These are phyloP conservation scores for Congeria kusceri DNA, from an alignment of 2,888 invertebrate genomes.

Conservation along the genomic window DNA sequence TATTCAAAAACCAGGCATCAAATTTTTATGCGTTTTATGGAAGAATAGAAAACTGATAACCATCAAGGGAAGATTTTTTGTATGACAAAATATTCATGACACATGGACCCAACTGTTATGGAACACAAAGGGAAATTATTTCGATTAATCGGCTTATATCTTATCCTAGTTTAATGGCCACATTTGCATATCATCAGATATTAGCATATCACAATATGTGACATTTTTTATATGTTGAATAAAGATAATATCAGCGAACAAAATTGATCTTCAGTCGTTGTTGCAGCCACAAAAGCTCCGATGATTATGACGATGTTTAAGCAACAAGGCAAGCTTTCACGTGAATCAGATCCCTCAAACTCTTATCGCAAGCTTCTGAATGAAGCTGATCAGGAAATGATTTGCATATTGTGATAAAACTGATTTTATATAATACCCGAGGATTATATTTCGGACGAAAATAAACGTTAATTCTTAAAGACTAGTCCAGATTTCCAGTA, in stretches of 20 bases:
- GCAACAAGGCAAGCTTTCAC: conserved; percentile 64
- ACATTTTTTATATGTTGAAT: conserved; percentile 61
- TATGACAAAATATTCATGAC: too few relatives aligned
- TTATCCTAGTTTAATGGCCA: conserved; percentile 47
- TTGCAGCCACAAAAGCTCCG: conserved; percentile 17
- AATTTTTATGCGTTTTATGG: too few relatives aligned
- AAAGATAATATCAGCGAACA: conserved; percentile 51
- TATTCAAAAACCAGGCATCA: too few relatives aligned
- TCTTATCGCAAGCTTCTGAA: conserved; percentile 55
- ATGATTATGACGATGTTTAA: conserved; percentile 51
- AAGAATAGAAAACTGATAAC: too few relatives aligned
- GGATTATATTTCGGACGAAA: conserved; percentile 66
- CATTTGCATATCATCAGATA: conserved; percentile 65
- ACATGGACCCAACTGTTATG: too few relatives aligned
- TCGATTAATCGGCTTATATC: conserved; percentile 66
- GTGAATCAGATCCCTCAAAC: conserved; percentile 57
- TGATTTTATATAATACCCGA: conserved; percentile 65
- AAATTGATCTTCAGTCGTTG: conserved; percentile 54
- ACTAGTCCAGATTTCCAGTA: conserved; percentile 14
- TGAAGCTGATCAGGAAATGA: conserved; percentile 57
- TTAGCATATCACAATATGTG: conserved; percentile 69
- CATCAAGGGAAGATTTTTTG: too few relatives aligned
- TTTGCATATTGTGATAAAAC: conserved; percentile 68
- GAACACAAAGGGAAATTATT: conserved; percentile 58
- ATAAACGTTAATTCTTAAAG: conserved; percentile 55